These are phyloP conservation scores for Operophtera brumata DNA, from an alignment of 2,888 invertebrate species.

Conservation along the genomic window DNA sequence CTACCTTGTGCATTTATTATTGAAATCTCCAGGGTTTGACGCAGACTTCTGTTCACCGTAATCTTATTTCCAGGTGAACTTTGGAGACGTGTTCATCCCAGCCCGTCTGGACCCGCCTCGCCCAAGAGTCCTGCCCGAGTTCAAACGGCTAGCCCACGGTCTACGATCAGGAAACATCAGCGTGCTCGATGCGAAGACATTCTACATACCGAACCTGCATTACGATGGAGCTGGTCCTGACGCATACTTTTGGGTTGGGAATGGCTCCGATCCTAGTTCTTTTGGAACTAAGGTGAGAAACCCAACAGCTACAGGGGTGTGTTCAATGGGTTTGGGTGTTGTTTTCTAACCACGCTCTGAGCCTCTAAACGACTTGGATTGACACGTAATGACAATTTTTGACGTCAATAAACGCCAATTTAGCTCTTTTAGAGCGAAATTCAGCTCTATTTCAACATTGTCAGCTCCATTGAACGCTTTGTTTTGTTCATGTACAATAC, in stretches of 20 bases:
- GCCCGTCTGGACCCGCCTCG: conserved; percentile 88
- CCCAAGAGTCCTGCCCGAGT: conserved; percentile 90
- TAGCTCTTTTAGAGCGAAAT: too few species aligned
- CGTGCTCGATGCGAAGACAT: conserved; percentile 93
- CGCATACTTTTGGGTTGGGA: conserved; percentile 97
- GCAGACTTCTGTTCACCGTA: background rate
- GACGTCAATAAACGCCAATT: too few species aligned
- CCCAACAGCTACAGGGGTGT: too few species aligned
- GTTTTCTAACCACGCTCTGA: too few species aligned
- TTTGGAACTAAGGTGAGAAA: conserved; percentile 87
- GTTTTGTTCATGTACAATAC: too few species aligned
- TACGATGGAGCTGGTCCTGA: conserved; percentile 96
- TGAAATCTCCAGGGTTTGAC: too few species aligned
- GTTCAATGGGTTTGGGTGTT: too few species aligned
- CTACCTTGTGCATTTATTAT: too few species aligned
- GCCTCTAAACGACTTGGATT: too few species aligned
- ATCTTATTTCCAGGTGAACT: conserved; percentile 87
- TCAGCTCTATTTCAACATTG: too few species aligned
- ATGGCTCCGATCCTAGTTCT: conserved; percentile 88
- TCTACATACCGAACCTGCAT: conserved; percentile 94
- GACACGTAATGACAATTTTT: too few species aligned
- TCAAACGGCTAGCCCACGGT: conserved; percentile 92
- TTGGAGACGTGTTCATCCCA: conserved; percentile 92
- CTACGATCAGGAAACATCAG: conserved; percentile 94
- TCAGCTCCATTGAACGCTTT: too few species aligned